Evolutionary conservation across 2,797 vertebrate genomes (phyloP).

Genomic region (Crypturellus tataupa): DNA sequence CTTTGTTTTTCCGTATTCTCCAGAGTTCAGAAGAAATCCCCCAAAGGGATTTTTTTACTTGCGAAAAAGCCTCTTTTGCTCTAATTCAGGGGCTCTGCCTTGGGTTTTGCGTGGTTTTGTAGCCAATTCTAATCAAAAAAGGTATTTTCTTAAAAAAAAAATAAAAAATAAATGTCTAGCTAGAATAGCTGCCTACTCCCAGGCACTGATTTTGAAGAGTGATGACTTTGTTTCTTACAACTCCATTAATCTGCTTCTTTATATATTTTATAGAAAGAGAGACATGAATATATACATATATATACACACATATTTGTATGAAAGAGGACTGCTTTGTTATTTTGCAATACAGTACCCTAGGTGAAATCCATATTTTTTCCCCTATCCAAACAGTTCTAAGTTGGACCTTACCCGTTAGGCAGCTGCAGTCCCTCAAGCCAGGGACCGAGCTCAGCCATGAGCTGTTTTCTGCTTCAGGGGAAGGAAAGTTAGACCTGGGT

Average conservation of each 20-base stretch:
- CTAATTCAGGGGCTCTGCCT: fast-evolving
- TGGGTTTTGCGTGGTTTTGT: not conserved
- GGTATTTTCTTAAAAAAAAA: not conserved
- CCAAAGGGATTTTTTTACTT: too few species aligned
- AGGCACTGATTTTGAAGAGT: not conserved
- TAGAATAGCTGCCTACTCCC: not conserved
- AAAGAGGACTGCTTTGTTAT: not conserved
- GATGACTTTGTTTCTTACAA: not conserved
- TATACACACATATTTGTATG: not conserved
- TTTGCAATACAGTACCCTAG: not conserved
- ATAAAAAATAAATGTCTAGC: not conserved
- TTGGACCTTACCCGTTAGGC: not conserved
- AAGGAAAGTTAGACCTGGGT: not conserved
- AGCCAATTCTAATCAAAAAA: not conserved
- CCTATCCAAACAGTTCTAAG: not conserved
- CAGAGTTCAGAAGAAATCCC: not conserved
- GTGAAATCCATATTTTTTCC: conserved; percentile 4
- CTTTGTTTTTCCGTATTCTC: not conserved
- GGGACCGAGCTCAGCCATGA: not conserved
- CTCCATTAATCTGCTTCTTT: not conserved
- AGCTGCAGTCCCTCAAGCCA: not conserved
- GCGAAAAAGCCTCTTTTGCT: too few species aligned
- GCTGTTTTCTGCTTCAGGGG: not conserved
- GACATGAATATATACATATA: not conserved
- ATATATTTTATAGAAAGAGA: not conserved